Base-by-base conservation (phyloP, 1,140 invertebrate species). In the Bombus ignitus region DNA sequence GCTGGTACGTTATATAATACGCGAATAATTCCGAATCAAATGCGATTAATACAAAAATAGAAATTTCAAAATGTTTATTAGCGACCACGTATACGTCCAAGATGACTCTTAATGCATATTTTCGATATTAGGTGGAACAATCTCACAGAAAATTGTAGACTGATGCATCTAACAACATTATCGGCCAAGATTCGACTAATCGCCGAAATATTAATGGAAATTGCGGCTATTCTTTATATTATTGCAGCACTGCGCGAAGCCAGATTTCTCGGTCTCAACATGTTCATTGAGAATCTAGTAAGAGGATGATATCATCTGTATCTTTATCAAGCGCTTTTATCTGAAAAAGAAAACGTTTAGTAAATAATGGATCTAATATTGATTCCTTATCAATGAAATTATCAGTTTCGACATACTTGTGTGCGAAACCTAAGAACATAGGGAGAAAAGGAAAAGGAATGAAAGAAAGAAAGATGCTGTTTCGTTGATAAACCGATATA, bases 271-370 rank as follows among this genome's bases (percentile, higher is more conserved):
- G 98, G 98, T 2, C 95, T 97, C 13, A 97, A 98, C 90, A 98
- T 98, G 97, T 99, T 99, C 93, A 96, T 98, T 72, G 98, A 99
- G 94, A 98, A 98, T 95, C 95, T 99, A 92, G 98, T 98, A 94
- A 95, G 95, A 86, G 39, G 73, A 53, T 57, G 66, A 10, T 2
- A 4, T 22, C 9, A n/a, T 25, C 1, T 59, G 28, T 62, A 4
- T 22, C 25, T 62, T 39, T 28, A 10, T 6, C 66, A 15, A 9
- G 18, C 22, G 3, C 8, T 37, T 35, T 66, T 15, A 65, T 66
- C 13, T 6, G n/a, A 28, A 62, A 53, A 62, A 62, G n/a, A 66
- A 18, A 18, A 66, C n/a, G 13, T 9, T 66, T 32, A 15, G n/a
- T 18, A 6, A 66, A 32, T 6, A 66, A 37, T 4, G 35, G 18